A percentile compares a stretch with the other conserved stretches of the same genome.
Conservation (phyloP, 2,797 vertebrate species). For the Gastrophryne carolinensis region DNA sequence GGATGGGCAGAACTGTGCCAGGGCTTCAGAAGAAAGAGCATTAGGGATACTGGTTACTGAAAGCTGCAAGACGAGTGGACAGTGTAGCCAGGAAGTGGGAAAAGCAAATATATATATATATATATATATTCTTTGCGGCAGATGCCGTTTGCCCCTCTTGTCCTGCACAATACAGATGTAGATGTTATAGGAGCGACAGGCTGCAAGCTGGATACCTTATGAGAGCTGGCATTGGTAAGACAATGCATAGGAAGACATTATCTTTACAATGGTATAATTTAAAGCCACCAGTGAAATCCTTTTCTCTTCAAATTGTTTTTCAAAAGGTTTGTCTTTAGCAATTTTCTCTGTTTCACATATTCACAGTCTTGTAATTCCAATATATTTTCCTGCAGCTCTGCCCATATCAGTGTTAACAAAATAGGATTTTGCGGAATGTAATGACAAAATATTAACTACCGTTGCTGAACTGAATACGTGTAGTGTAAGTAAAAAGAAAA, state of each 20-base stretch:
- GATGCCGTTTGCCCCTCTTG: too few species aligned
- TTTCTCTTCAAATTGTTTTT: conserved; percentile 12
- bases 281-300: conserved; percentile 52
- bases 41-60: too few species aligned
- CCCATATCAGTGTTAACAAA: conserved; percentile 35
- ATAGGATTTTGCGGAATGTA: conserved; percentile 35
- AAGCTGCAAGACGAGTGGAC: too few species aligned
- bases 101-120: too few species aligned
- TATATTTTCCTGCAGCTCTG: conserved; percentile 50
- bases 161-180: too few species aligned
- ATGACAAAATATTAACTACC: conserved; percentile 8
- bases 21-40: too few species aligned
- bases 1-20: too few species aligned
- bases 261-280: conserved; percentile 20
- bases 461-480: background rate
- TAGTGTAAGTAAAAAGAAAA: conserved; percentile 40
- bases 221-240: background rate
- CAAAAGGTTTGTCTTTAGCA: conserved; percentile 42
- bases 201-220: background rate
- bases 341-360: conserved; percentile 49
- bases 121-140: too few species aligned
- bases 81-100: too few species aligned
- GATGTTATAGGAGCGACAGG: too few species aligned
- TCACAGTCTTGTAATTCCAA: conserved; percentile 57
- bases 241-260: background rate